These are phyloP conservation scores for Nemotelus nigrinus DNA, from an alignment of 2,888 invertebrate genomes.

Conservation along the genomic window DNA sequence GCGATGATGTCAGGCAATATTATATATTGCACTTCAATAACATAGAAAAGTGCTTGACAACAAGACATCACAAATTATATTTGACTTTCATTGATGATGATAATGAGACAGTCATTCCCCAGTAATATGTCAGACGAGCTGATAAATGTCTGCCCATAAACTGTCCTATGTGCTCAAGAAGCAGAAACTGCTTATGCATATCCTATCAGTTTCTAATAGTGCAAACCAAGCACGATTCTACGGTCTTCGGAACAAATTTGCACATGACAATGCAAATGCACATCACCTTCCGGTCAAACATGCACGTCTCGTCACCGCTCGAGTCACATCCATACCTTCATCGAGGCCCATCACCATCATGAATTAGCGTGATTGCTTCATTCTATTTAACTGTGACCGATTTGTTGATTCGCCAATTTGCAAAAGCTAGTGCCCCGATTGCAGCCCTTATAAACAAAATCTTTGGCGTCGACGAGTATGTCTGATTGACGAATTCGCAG, in stretches of 20 bases:
- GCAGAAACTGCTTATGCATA: slow-evolving; percentile 40
- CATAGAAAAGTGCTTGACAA: background rate
- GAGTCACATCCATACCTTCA: too few relatives aligned
- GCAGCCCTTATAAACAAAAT: too few relatives aligned
- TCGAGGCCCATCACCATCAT: background rate
- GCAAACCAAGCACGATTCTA: slow-evolving; percentile 43
- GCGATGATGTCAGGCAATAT: too few relatives aligned
- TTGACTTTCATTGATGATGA: slow-evolving; percentile 19
- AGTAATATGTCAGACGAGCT: slow-evolving; percentile 27
- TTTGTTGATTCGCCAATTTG: too few relatives aligned
- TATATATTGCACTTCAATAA: background rate
- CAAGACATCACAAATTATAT: slow-evolving; percentile 28
- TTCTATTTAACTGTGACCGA: background rate
- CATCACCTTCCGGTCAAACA: slow-evolving; percentile 40
- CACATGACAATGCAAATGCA: slow-evolving; percentile 40
- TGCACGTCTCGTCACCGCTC: background rate
- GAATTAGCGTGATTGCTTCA: background rate
- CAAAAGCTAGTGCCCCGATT: too few relatives aligned
- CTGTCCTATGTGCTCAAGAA: slow-evolving; percentile 3
- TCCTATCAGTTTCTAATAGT: slow-evolving; percentile 44
- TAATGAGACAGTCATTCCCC: slow-evolving; percentile 37
- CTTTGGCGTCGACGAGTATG: too few relatives aligned
- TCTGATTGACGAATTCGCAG: too few relatives aligned
- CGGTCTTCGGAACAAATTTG: slow-evolving; percentile 38
- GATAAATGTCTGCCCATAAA: slow-evolving; percentile 30